Conservation (phyloP, 2,888 invertebrate genomes). For the Tipula helvola region DNA sequence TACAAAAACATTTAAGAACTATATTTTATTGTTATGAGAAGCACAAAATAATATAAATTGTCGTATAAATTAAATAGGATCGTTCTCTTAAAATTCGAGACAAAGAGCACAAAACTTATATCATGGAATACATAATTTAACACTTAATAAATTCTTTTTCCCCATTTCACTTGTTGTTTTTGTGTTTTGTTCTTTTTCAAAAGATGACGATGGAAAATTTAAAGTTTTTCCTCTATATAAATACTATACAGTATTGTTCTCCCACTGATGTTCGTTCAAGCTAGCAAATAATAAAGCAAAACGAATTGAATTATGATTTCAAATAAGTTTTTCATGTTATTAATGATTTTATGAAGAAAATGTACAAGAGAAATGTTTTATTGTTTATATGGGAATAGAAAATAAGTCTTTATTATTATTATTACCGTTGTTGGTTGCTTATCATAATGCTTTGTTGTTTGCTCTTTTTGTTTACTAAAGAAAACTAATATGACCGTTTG, state of each 20-base stretch:
- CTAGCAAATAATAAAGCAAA: background rate
- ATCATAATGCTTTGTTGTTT: too few species aligned
- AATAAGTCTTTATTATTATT: background rate
- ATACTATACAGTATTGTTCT: background rate
- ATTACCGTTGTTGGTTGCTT: too few species aligned
- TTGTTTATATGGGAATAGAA: background rate
- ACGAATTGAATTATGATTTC: background rate
- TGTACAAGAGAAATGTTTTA: background rate
- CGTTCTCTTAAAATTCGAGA: background rate
- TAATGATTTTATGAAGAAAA: background rate
- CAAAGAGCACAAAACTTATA: background rate
- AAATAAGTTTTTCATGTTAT: background rate
- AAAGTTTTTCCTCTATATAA: background rate
- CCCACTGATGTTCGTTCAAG: background rate
- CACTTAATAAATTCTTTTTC: background rate
- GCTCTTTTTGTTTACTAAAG: too few species aligned
- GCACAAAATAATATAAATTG: background rate
- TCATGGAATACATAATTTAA: background rate
- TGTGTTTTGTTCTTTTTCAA: background rate
- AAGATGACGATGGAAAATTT: background rate
- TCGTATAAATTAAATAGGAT: background rate
- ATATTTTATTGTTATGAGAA: background rate
- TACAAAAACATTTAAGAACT: background rate
- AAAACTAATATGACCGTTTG: too few species aligned
- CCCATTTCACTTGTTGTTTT: background rate